Base-by-base conservation (phyloP, 2,888 invertebrate species). In the Heteromurus nitidus region DNA sequence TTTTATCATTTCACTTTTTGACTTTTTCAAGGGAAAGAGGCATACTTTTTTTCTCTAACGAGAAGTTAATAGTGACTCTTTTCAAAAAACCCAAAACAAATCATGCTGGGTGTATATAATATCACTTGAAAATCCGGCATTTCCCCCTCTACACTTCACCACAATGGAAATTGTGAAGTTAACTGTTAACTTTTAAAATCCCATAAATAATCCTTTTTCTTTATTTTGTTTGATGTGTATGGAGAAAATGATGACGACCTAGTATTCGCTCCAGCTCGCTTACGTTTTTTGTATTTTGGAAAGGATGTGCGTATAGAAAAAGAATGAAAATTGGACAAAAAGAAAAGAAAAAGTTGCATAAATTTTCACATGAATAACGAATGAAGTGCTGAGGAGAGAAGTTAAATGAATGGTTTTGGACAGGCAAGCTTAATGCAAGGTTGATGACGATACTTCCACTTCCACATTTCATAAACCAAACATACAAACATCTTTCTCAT, bases 151-250 rank as follows among this genome's bases (percentile, higher is more conserved):
- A 50, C n/a, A 28, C 24, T 53, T 74, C 30, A 68, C n/a, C n/a
- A 76, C 76, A 76, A 76, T 76, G 55, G 42, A 47, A 70, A 18
- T 42, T 55, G 22, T 11, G 30, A 58, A 69, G 69, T n/a, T n/a
- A 69, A 76, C 76, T 76, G 68, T 76, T 58, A 76, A 76, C 76
- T 76, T 76, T 76, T 76, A 76, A 76, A 76, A 76, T 69, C 76
- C 62, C 76, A 76, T 76, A 76, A 76, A 76, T 76, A 76, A 76
- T 76, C 68, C 62, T 76, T 69, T 69, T 44, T 47, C 42, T 42
- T 74, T 47, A 53, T 7, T 69, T 31, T 24, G 28, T 36, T 24
- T 58, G 68, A 58, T 47, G 58, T 69, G n/a, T n/a, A n/a, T n/a
- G n/a, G 55, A 67, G 55, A 50, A 24, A 7, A 64, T 53, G 62